phyloP scores from a whole-genome alignment of 2,113 vertebrate genomes.

The Isichthys henryi region DNA sequence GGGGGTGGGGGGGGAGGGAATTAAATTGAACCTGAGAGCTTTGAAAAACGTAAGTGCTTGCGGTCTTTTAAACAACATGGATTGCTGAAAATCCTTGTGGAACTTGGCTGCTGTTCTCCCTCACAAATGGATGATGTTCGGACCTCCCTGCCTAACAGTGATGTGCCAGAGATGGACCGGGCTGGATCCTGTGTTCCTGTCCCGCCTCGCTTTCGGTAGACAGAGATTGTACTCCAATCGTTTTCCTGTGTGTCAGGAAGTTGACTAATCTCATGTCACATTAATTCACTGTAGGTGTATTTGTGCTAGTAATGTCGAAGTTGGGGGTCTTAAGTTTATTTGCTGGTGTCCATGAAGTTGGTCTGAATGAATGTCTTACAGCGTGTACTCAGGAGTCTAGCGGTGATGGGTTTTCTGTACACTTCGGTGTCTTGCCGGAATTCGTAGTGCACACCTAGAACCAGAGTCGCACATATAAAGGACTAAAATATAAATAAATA shows the following conservation, averaged over 20 bases:
- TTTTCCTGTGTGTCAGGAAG: neutral
- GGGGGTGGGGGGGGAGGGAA: conserved; percentile 53
- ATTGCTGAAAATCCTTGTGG: conserved; percentile 66
- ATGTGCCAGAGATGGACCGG: neutral
- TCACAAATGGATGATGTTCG: conserved; percentile 48
- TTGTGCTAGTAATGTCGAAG: neutral
- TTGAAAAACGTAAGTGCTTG: conserved; percentile 61
- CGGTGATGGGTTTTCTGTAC: neutral
- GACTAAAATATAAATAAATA: neutral
- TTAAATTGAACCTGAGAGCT: conserved; percentile 69
- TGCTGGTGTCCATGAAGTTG: neutral
- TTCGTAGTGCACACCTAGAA: neutral
- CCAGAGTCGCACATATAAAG: neutral
- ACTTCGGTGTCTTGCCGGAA: neutral
- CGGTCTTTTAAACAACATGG: conserved; percentile 41
- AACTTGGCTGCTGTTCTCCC: conserved; percentile 43
- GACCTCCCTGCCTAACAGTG: conserved; percentile 49
- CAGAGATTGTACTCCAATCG: neutral
- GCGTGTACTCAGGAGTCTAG: neutral
- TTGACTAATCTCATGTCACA: neutral
- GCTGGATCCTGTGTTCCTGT: neutral
- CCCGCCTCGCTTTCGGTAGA: neutral
- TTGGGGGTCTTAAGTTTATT: neutral
- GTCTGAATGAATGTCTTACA: no score
- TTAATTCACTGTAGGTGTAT: neutral